A percentile compares a stretch with the other conserved stretches of the same genome.
Conservation (phyloP, 2,888 invertebrate species). For the Conchocele bisecta region DNA sequence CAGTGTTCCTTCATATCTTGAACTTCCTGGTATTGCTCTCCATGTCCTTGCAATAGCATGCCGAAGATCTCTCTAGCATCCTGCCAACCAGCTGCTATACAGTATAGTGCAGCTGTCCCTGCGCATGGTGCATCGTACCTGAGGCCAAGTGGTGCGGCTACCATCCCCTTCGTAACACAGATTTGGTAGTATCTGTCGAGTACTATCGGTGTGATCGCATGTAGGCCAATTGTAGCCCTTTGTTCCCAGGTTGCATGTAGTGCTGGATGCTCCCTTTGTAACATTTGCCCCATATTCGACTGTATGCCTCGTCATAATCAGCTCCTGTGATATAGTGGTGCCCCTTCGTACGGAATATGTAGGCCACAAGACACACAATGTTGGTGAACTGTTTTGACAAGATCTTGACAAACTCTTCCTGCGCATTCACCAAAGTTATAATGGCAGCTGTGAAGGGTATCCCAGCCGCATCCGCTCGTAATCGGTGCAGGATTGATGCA, state of each 20-base stretch:
- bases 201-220: not conserved
- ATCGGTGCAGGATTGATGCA: not conserved
- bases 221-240: not conserved
- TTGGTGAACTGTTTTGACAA: not conserved
- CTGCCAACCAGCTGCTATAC: not conserved
- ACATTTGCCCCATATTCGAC: not conserved
- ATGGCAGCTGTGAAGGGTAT: too few relatives aligned
- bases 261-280: not conserved
- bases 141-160: not conserved
- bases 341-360: not conserved
- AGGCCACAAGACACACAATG: not conserved
- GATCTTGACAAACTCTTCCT: not conserved
- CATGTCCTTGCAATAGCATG: not conserved
- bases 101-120: not conserved
- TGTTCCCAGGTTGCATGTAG: not conserved
- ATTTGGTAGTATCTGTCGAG: not conserved
- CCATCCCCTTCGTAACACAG: not conserved
- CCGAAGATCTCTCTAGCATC: not conserved
- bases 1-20: not conserved
- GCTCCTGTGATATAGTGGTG: constrained; percentile 3
- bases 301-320: not conserved
- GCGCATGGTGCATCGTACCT: not conserved
- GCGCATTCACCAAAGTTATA: too few relatives aligned
- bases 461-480: too few relatives aligned
- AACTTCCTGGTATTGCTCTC: not conserved